Conservation (phyloP, 2,888 invertebrate species). For the Tridacna gigas region DNA sequence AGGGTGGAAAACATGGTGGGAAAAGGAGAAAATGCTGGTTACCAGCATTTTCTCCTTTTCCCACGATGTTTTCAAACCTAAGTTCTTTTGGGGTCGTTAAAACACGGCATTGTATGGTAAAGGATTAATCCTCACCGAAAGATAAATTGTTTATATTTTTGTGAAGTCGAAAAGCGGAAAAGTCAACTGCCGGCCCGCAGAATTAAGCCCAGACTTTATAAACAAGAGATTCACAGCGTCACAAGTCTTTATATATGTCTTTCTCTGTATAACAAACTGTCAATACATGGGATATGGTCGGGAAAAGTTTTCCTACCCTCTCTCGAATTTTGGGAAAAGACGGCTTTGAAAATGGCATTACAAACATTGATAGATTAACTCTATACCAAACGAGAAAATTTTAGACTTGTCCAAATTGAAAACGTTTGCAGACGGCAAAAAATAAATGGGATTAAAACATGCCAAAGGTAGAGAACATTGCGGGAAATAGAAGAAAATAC, state of each 20-base stretch:
- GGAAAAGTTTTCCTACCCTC: background rate
- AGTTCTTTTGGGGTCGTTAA: too few species aligned
- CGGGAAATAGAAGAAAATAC: too few species aligned
- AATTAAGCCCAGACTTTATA: slow-evolving; percentile 58
- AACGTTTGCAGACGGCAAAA: too few species aligned
- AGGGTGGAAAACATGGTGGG: too few species aligned
- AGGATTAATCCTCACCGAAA: background rate
- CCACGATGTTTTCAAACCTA: too few species aligned
- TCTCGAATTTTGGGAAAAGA: background rate
- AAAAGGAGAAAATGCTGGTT: too few species aligned
- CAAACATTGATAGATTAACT: too few species aligned
- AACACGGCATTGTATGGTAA: background rate
- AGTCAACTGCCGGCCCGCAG: slow-evolving; percentile 31
- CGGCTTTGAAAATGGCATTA: background rate
- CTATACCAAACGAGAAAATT: too few species aligned
- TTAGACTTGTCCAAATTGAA: too few species aligned
- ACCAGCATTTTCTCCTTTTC: too few species aligned
- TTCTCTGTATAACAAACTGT: background rate
- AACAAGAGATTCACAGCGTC: slow-evolving; percentile 44
- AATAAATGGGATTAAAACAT: too few species aligned
- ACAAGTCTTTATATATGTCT: slow-evolving; percentile 4
- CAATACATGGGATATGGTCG: background rate
- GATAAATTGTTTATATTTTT: slow-evolving; percentile 11
- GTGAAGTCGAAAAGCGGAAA: slow-evolving; percentile 32
- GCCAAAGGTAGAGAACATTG: too few species aligned